A percentile compares a stretch with the other conserved stretches of the same genome.
Conservation (phyloP, 2,797 vertebrate genomes). For the Pseudochirops corinnae region DNA sequence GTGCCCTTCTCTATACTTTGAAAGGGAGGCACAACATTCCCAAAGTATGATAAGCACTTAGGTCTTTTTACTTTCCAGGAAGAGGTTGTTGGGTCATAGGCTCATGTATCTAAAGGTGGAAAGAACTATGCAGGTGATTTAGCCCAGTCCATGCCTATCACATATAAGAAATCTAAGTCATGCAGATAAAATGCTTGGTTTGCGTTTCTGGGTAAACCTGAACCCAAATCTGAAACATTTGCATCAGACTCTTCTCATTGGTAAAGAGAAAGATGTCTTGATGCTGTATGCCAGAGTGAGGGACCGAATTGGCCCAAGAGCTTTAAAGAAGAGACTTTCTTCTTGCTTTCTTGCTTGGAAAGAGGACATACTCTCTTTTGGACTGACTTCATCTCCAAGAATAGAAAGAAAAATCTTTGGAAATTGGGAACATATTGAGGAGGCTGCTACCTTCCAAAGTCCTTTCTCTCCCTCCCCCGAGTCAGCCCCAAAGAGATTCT, state of each 20-base stretch:
- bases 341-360: neutral
- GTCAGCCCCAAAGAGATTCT: neutral
- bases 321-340: neutral
- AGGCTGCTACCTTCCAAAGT: neutral
- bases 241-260: neutral
- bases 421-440: neutral
- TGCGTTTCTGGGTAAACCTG: neutral
- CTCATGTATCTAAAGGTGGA: neutral
- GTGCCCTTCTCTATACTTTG: neutral
- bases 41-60: neutral
- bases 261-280: neutral
- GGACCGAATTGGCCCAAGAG: neutral
- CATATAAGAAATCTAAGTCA: conserved; percentile 4
- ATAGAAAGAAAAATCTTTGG: neutral
- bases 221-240: neutral
- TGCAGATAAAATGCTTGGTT: neutral
- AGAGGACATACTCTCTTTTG: neutral
- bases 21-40: neutral
- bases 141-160: neutral
- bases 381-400: neutral
- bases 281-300: neutral
- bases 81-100: conserved; percentile 19
- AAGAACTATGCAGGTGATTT: neutral
- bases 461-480: neutral
- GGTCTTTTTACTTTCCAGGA: neutral